Percentiles rank a stretch among this genome's conserved stretches.
phyloP scores from a whole-genome alignment of 2,113 vertebrate genomes.

The Heterotis niloticus region DNA sequence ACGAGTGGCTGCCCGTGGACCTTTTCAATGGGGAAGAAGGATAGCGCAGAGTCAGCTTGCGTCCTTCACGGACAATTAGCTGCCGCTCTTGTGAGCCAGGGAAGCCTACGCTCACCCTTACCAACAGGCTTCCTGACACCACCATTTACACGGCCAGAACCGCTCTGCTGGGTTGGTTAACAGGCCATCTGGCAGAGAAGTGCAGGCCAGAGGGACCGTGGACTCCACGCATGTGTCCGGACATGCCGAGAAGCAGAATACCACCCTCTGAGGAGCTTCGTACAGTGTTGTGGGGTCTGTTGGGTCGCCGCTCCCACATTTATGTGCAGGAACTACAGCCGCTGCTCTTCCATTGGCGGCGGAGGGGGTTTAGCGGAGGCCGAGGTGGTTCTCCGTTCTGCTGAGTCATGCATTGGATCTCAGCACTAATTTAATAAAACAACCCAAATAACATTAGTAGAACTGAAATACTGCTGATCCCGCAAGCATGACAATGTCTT shows the following conservation, averaged over 20 bases:
- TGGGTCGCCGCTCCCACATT: too few species aligned
- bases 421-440: slow-evolving; percentile 36
- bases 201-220: background rate
- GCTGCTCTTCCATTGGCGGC: too few species aligned
- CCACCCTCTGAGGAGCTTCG: background rate
- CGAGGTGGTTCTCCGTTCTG: slow-evolving; percentile 22
- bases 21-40: background rate
- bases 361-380: slow-evolving; percentile 8
- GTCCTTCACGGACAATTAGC: slow-evolving; percentile 15
- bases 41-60: background rate
- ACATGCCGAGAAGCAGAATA: background rate
- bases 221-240: background rate
- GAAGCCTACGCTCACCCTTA: background rate
- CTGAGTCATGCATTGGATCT: slow-evolving; percentile 36
- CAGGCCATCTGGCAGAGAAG: slow-evolving; percentile 5
- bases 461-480: slow-evolving; percentile 31
- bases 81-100: background rate
- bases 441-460: slow-evolving; percentile 35
- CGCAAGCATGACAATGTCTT: slow-evolving; percentile 25
- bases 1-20: background rate
- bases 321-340: too few species aligned
- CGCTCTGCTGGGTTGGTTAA: background rate
- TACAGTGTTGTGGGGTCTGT: background rate
- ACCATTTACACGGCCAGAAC: background rate
- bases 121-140: background rate